A percentile compares a stretch with the other conserved stretches of the same genome.
These are phyloP conservation scores for Argyrosomus regius DNA, from an alignment of 2,797 vertebrate genomes.

Conservation along the genomic window DNA sequence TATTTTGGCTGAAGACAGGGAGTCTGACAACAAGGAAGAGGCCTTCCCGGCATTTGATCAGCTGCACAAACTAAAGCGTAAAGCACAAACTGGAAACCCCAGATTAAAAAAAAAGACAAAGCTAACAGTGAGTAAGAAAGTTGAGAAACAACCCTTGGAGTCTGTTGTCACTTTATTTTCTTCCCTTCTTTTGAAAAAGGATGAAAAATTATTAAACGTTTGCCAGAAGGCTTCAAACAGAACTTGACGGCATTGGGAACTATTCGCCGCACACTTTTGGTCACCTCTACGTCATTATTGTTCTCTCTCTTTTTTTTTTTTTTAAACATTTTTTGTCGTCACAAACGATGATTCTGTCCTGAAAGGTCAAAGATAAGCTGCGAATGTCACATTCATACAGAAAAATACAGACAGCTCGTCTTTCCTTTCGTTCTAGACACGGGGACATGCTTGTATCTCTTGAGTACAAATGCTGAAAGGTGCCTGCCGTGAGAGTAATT, in stretches of 20 bases:
- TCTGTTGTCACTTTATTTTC: conserved; percentile 78
- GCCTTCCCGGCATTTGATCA: not conserved
- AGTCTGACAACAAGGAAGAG: not conserved
- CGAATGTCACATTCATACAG: conserved; percentile 69
- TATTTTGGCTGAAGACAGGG: not conserved
- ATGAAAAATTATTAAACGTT: conserved; percentile 70
- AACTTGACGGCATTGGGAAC: conserved; percentile 56
- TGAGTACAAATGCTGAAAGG: conserved; percentile 59
- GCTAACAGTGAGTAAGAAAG: conserved; percentile 16
- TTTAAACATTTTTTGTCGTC: conserved; percentile 3
- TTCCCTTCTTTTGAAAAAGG: conserved; percentile 73
- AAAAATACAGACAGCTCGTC: conserved; percentile 65
- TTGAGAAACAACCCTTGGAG: conserved; percentile 47
- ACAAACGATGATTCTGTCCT: conserved; percentile 40
- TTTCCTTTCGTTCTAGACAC: conserved; percentile 41
- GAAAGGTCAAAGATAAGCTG: conserved; percentile 57
- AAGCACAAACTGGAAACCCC: not conserved
- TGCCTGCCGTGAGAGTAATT: conserved; percentile 43
- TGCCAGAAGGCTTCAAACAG: conserved; percentile 64
- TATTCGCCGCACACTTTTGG: conserved; percentile 17
- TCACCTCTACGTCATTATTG: conserved; percentile 30
- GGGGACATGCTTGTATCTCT: conserved; percentile 42
- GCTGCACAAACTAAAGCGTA: too few species aligned
- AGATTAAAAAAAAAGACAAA: not conserved
- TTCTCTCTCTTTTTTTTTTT: conserved; percentile 7